Evolutionary conservation across 2,113 vertebrate genomes (phyloP).

Genomic region (Taurulus bubalis): DNA sequence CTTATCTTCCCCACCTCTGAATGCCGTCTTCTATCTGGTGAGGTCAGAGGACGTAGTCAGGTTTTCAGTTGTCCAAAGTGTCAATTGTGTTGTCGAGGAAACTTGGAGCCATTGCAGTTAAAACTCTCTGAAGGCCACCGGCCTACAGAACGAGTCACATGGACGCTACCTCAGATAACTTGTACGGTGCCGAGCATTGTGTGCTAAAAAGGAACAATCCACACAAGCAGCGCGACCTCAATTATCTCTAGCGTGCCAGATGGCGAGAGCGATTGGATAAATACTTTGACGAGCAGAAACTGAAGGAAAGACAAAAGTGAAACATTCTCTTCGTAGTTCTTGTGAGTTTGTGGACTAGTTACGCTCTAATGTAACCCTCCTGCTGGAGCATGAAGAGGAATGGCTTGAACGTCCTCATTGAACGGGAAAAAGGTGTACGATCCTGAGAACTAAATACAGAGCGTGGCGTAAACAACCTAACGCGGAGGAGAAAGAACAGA

Average conservation of each 20-base stretch:
- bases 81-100: not conserved
- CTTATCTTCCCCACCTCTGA: not conserved
- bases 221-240: slow-evolving; percentile 5
- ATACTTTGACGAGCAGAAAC: not conserved
- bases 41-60: not conserved
- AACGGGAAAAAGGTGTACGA: not conserved
- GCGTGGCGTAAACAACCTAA: not conserved
- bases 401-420: not conserved
- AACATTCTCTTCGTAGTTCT: not conserved
- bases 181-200: not conserved
- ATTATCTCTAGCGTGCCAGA: not conserved
- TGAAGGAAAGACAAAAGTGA: not conserved
- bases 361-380: not conserved
- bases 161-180: slow-evolving; percentile 33
- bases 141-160: slow-evolving; percentile 17
- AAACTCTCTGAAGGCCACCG: not conserved
- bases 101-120: no score
- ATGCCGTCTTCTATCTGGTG: not conserved
- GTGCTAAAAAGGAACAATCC: not conserved
- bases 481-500: not conserved
- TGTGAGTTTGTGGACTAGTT: not conserved
- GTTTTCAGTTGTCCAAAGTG: not conserved
- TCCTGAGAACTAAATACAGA: not conserved
- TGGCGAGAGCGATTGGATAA: not conserved
- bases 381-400: not conserved